Evolutionary conservation across 2,113 vertebrate genomes (phyloP), one percentile per base, ranked within the genome.

Genomic region (Malaclemys terrapin): DNA sequence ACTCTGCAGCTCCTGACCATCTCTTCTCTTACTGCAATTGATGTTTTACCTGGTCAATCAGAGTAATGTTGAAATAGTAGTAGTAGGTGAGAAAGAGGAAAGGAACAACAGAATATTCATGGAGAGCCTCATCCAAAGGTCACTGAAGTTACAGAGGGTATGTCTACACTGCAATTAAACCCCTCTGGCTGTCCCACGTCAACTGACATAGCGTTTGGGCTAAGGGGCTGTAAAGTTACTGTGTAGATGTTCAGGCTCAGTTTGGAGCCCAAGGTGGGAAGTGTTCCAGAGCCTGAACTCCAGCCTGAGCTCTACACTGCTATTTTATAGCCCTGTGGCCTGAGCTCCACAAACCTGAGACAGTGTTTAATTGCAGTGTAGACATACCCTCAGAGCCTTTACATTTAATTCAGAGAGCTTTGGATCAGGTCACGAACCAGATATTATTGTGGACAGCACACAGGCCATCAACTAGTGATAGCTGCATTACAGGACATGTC

Each of bases 1-100:
- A 86, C 47, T 95, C 57, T 93, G 65, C 80, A 82, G 82, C 19
- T 87, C 10, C 7, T 88, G 19, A 82, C 82, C 69, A 91, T 79
- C 84, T 95, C 3, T 83, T 69, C 65, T 94, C 76, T 83, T 82
- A 2, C 7, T 93, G 14, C 85, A 52, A 76, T 85, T 91, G 38
- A 17, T 14, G 80, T 78, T 17, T 87, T 85, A 53, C 8, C 20
- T 83, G 20, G 22, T 91, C 88, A 92, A 76, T 20, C 49, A 54
- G 65, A 85, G 9, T 35, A 78, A 81, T 53, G 49, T 13, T 84
- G 89, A 85, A 90, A 52, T 52, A 24, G 59, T 87, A 86, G 79
- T 31, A 82, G 8, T 9, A 1, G 0, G 90, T 75, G 10, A 90
- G n/a, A 75, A 35, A 89, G 49, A 93, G 93, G 2, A 20, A 91